Percentiles rank a stretch among this genome's conserved stretches.
phyloP scores from a whole-genome alignment of 1,140 invertebrate species.

The Hetaerina americana region DNA sequence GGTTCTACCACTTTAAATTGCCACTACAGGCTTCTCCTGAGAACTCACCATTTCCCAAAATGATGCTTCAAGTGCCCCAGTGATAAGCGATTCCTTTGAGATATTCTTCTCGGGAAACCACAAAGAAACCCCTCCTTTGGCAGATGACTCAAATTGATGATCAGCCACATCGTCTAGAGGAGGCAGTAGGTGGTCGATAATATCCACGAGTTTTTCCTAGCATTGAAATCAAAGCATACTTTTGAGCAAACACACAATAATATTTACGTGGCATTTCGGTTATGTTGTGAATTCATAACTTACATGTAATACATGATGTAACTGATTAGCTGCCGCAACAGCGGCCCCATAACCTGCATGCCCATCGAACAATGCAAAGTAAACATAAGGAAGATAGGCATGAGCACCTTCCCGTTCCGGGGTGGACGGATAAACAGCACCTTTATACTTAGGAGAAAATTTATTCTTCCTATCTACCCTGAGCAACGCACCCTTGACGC shows the following conservation, averaged over 20 bases:
- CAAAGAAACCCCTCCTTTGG: slow-evolving; percentile 16
- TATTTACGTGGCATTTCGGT: slow-evolving; percentile 4
- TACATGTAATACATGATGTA: slow-evolving; percentile 69
- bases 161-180: slow-evolving; percentile 19
- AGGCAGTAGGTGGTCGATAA: slow-evolving; percentile 32
- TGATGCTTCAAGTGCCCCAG: slow-evolving; percentile 54
- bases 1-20: neutral
- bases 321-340: slow-evolving; percentile 58
- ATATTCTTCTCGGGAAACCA: slow-evolving; percentile 29
- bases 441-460: neutral
- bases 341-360: slow-evolving; percentile 74
- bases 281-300: slow-evolving; percentile 14
- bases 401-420: slow-evolving; percentile 7
- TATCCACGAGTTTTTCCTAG: slow-evolving; percentile 34
- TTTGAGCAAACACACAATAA: neutral
- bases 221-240: neutral
- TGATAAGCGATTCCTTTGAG: slow-evolving; percentile 44
- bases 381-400: slow-evolving; percentile 43
- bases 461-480: neutral
- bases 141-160: slow-evolving; percentile 14
- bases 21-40: neutral
- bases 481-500: slow-evolving; percentile 31
- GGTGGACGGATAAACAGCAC: neutral
- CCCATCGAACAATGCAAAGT: slow-evolving; percentile 79
- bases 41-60: slow-evolving; percentile 54